phyloP scores from a whole-genome alignment of 2,113 vertebrate species.

The Cyanoderma ruficeps region DNA sequence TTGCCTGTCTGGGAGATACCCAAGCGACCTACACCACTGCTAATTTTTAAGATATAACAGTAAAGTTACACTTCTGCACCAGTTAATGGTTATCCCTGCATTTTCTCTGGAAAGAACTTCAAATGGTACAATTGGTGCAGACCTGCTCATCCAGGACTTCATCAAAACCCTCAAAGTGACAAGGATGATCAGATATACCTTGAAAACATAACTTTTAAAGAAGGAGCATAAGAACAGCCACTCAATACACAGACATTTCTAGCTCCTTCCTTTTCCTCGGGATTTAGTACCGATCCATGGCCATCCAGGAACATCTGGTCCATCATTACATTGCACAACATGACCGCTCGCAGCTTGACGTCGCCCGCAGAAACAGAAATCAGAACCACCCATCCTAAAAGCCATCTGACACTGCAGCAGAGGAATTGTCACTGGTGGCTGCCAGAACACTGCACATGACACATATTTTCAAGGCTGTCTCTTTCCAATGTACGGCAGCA shows the following conservation, averaged over 20 bases:
- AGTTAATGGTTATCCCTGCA: neutral
- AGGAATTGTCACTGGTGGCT: neutral
- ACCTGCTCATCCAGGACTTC: neutral
- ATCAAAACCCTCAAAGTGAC: neutral
- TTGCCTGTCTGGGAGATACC: neutral
- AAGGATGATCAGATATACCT: neutral
- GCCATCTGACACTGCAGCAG: neutral
- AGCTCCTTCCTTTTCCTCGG: neutral
- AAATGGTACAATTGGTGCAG: neutral
- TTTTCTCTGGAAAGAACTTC: neutral
- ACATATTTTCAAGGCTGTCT: neutral
- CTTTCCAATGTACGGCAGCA: neutral
- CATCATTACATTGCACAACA: neutral
- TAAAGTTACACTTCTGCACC: neutral
- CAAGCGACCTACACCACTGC: neutral
- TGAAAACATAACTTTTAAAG: neutral
- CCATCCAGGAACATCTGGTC: neutral
- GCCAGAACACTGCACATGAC: neutral
- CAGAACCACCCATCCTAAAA: neutral
- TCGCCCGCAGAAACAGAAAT: neutral
- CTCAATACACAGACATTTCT: neutral
- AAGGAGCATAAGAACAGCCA: neutral
- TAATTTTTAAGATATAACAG: neutral
- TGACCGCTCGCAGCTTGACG: neutral
- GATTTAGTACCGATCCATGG: neutral